phyloP scores from a whole-genome alignment of 1,140 invertebrate genomes.

The Zophobas atratus region DNA sequence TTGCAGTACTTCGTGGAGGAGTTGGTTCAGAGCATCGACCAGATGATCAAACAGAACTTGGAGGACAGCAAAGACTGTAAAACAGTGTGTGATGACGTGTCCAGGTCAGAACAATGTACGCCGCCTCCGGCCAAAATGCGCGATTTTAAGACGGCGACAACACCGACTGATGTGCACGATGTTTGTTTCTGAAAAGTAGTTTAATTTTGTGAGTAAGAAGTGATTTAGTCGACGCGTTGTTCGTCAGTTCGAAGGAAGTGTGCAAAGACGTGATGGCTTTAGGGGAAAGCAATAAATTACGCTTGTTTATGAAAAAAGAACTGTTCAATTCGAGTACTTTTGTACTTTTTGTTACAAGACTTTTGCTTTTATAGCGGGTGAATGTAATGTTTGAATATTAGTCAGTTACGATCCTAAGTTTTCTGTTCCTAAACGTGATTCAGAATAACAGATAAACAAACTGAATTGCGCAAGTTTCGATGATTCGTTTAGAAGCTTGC shows the following conservation, averaged over 20 bases:
- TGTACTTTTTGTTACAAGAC: conserved; percentile 23
- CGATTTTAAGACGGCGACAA: conserved; percentile 80
- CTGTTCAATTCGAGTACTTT: conserved; percentile 44
- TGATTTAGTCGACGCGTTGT: conserved; percentile 1
- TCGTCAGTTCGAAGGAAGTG: conserved; percentile 25
- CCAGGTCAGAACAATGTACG: conserved; percentile 76
- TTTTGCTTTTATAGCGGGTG: conserved; percentile 16
- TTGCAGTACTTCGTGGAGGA: conserved; percentile 59
- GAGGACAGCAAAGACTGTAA: conserved; percentile 51
- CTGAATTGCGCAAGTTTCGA: conserved; percentile 26
- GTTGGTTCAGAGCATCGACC: conserved; percentile 57
- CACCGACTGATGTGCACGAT: conserved; percentile 85
- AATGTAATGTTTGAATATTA: conserved; percentile 27
- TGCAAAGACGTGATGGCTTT: conserved; percentile 47
- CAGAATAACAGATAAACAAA: conserved; percentile 13
- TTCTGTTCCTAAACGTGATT: conserved; percentile 36
- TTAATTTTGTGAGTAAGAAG: conserved; percentile 19
- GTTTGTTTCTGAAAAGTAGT: conserved; percentile 75
- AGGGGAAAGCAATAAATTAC: conserved; percentile 57
- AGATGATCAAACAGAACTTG: conserved; percentile 63
- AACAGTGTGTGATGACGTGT: conserved; percentile 58
- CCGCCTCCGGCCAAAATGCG: conserved; percentile 74
- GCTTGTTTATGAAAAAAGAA: conserved; percentile 49
- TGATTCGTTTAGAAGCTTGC: conserved; percentile 25
- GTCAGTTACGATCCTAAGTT: conserved; percentile 24